Evolutionary conservation across 2,113 vertebrate genomes (phyloP), one percentile per base, ranked within the genome.

Genomic region (Anoura caudifer): DNA sequence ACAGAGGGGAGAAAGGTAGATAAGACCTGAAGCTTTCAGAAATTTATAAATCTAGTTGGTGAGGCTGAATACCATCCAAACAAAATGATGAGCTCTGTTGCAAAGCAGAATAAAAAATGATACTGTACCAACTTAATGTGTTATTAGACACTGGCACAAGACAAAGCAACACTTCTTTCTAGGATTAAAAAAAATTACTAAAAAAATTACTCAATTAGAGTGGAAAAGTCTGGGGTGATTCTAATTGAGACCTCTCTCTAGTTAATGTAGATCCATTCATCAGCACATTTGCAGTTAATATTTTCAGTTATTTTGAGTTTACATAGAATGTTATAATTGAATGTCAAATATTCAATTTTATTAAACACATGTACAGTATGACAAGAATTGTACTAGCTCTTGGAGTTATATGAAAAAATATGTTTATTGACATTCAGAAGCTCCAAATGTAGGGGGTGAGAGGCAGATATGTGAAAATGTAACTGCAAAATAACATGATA

Each of bases 261-360:
- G 31, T 92, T 92, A 22, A 77, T 75, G 73, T 36, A 88, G 28
- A 91, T 61, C 28, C 28, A 94, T 81, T 54, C 67, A 73, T 94
- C 43, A 91, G 85, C 56, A 15, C 26, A 52, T 67, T 52, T 73
- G 36, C 72, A 3, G 52, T 94, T 85, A 92, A 63, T 82, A 82
- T 88, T 94, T 87, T 87, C 24, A 94, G 36, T 92, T 38, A 82
- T 65, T 94, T 79, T 86, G 45, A 94, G 20, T 94, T 87, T 95
- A 85, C 17, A 22, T 69, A 92, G 13, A 41, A 77, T 70, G n/a
- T 83, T 33, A 63, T 88, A 94, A 93, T 69, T 90, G 41, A 92
- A 76, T 87, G 79, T 81, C 19, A 85, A 86, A 43, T 47, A 82
- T 59, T 73, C 12, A 43, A 9, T 87, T 87, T 54, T 81, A 95